Evolutionary conservation across 2,888 invertebrate species (phyloP).

Genomic region (Cylindroiulus punctatus): DNA sequence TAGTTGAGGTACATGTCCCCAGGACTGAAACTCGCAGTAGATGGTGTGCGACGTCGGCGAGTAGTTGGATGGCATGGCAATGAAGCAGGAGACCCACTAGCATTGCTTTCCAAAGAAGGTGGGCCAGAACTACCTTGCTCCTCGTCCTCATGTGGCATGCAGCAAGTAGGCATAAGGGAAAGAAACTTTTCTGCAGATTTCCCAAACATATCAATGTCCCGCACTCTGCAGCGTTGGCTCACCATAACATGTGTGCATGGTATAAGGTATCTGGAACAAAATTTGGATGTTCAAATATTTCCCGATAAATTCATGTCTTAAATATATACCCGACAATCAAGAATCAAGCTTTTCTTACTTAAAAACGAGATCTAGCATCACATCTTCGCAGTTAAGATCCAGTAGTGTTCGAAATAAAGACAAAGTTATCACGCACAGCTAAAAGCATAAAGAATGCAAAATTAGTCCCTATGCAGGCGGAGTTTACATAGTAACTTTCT

Average conservation of each 20-base stretch:
- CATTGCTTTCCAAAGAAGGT: constrained; percentile 43
- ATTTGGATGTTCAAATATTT: not conserved
- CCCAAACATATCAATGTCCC: constrained; percentile 78
- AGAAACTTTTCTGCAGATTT: constrained; percentile 80
- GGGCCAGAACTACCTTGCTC: constrained; percentile 60
- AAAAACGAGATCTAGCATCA: constrained; percentile 90
- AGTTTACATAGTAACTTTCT: no score
- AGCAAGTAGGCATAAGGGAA: constrained; percentile 75
- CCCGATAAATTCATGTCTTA: not conserved
- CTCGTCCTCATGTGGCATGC: constrained; percentile 63
- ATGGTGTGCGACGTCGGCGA: constrained; percentile 53
- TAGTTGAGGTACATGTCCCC: constrained; percentile 39
- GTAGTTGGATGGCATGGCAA: constrained; percentile 72
- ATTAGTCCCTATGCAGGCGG: no score
- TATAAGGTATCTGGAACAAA: constrained; percentile 75
- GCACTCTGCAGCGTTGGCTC: constrained; percentile 78
- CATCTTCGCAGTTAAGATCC: constrained; percentile 93
- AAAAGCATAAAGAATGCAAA: constrained; percentile 61
- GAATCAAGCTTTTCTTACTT: constrained; percentile 63
- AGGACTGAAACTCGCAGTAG: constrained; percentile 46
- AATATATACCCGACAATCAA: not conserved
- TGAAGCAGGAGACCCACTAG: constrained; percentile 70
- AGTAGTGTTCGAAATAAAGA: constrained; percentile 90
- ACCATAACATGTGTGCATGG: constrained; percentile 84
- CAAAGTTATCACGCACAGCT: constrained; percentile 83